phyloP scores from a whole-genome alignment of 2,888 invertebrate genomes.

The Chymomyza fuscimana region DNA sequence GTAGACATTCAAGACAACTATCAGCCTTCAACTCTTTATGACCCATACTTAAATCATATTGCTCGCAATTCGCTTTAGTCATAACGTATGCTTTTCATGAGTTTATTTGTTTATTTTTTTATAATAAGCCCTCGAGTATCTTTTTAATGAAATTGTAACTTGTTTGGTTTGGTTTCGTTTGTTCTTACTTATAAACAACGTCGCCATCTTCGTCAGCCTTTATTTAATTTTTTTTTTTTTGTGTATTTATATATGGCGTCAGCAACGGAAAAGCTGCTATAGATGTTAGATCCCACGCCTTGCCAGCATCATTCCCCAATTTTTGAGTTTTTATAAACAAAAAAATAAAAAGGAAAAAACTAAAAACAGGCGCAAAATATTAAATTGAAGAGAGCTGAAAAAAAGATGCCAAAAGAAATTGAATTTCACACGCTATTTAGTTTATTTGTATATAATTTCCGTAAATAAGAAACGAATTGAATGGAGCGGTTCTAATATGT shows the following conservation, averaged over 20 bases:
- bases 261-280: slow-evolving; percentile 64
- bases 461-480: slow-evolving; percentile 22
- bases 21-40: not conserved
- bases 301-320: slow-evolving; percentile 19
- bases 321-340: slow-evolving; percentile 53
- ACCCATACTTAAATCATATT: slow-evolving; percentile 33
- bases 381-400: not conserved
- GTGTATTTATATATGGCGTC: slow-evolving; percentile 49
- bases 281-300: slow-evolving; percentile 47
- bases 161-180: slow-evolving; percentile 25
- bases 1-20: too few species aligned
- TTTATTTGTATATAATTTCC: slow-evolving; percentile 50
- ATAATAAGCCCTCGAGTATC: slow-evolving; percentile 32
- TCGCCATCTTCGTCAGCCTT: slow-evolving; percentile 16
- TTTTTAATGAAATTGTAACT: slow-evolving; percentile 34
- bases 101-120: slow-evolving; percentile 38
- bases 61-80: slow-evolving; percentile 18
- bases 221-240: slow-evolving; percentile 11
- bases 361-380: slow-evolving; percentile 27
- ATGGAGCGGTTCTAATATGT: not conserved
- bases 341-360: not conserved
- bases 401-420: slow-evolving; percentile 33
- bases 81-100: slow-evolving; percentile 25
- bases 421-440: slow-evolving; percentile 62
- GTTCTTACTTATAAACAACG: not conserved